phyloP scores from a whole-genome alignment of 2,797 vertebrate species.

The Streptopelia turtur region DNA sequence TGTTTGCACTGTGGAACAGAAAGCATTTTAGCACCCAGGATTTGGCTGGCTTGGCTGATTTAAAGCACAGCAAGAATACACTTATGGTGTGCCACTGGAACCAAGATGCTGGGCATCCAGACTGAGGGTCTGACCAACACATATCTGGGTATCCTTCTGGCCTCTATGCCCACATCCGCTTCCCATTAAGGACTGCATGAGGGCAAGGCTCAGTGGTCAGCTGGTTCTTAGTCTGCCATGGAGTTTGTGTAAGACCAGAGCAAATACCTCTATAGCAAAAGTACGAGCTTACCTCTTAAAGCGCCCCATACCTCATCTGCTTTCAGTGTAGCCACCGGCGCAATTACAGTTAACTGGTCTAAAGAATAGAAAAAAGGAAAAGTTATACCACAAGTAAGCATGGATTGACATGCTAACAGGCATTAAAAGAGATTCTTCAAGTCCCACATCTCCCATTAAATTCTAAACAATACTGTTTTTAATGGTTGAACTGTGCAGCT shows the following conservation, averaged over 20 bases:
- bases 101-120: neutral
- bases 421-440: neutral
- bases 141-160: neutral
- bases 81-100: neutral
- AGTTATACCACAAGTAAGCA: neutral
- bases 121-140: neutral
- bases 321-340: conserved; percentile 83
- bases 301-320: conserved; percentile 92
- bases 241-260: neutral
- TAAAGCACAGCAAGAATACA: neutral
- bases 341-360: conserved; percentile 86
- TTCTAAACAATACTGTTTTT: neutral
- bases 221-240: neutral
- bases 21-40: neutral
- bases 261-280: neutral
- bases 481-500: rapidly evolving
- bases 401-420: neutral
- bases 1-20: neutral
- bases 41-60: neutral
- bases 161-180: neutral
- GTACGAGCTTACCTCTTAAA: conserved; percentile 84
- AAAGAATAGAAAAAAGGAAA: neutral
- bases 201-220: neutral
- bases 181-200: neutral
- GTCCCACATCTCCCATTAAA: neutral